These are phyloP conservation scores for Prinia subflava DNA, from an alignment of 2,113 vertebrate genomes.

Conservation along the genomic window DNA sequence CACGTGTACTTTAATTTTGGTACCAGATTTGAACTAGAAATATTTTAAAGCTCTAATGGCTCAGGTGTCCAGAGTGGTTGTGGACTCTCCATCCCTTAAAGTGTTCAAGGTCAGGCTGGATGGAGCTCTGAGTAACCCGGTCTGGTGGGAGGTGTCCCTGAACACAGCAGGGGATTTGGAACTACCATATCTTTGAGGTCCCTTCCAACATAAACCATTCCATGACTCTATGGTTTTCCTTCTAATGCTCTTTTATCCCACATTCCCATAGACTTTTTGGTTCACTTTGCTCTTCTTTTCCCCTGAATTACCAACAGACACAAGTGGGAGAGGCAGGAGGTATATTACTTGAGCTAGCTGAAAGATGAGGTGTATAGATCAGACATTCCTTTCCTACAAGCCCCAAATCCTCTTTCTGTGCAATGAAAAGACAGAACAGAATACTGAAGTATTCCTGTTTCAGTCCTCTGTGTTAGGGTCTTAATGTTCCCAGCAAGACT, in stretches of 20 bases:
- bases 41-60: background rate
- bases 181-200: background rate
- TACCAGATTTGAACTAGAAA: background rate
- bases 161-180: background rate
- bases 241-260: background rate
- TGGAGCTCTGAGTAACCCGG: background rate
- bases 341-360: background rate
- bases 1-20: background rate
- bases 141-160: background rate
- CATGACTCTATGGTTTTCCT: background rate
- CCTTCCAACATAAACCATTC: background rate
- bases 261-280: background rate
- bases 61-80: rapidly evolving
- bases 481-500: background rate
- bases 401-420: background rate
- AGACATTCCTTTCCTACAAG: background rate
- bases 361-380: background rate
- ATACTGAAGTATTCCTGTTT: background rate
- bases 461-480: background rate
- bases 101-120: background rate
- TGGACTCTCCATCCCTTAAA: background rate
- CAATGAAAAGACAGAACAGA: background rate
- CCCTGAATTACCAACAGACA: background rate
- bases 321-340: background rate
- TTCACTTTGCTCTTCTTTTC: background rate